Evolutionary conservation across 2,113 vertebrate species (phyloP), one percentile per base, ranked within the genome.

Genomic region (Empidonax traillii): DNA sequence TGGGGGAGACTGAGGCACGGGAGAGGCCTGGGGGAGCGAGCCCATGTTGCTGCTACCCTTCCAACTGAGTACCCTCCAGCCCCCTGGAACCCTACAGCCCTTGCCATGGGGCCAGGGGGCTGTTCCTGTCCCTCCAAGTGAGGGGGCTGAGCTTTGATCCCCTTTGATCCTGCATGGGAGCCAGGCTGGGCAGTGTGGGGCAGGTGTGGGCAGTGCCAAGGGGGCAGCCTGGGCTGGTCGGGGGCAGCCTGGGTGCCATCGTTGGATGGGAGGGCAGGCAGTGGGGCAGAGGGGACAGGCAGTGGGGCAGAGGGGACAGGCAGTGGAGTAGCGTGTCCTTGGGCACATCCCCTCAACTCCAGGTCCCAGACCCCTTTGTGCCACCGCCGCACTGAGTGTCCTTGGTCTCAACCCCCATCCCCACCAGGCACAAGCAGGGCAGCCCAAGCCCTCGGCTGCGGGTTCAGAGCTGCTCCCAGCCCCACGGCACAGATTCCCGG

Each of bases 361-460:
- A 9, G 2, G 15, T 19, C 24, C 67, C 35, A 3, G 8, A 61
- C 30, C 52, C 24, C 20, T 0, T 24, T 31, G 53, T 44, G 59
- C 52, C 85, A 47, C 66, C 5, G 0, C 49, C 65, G 41, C 62
- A 1, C 58, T 2, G 16, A 10, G 19, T 21, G 51, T 33, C 87
- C 65, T 61, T 14, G 82, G 82, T 41, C 30, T 16, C 49, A 25
- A 8, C 27, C 74, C 71, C 30, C 3, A 46, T 59, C 28, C 55
- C 31, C 17, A 1, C 3, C 43, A 0, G 5, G 1, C 44, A 12
- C 22, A 5, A 25, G 21, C 9, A 7, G 44, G 33, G 18, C 49
- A 63, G 49, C 35, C 33, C 49, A 25, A 6, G 2, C 22, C 47
- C 63, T 20, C 4, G 4, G 62, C 52, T 14, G 41, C 0, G 2